Base-by-base conservation (phyloP, 2,888 invertebrate species). In the Scaptomyza caliginosa region DNA sequence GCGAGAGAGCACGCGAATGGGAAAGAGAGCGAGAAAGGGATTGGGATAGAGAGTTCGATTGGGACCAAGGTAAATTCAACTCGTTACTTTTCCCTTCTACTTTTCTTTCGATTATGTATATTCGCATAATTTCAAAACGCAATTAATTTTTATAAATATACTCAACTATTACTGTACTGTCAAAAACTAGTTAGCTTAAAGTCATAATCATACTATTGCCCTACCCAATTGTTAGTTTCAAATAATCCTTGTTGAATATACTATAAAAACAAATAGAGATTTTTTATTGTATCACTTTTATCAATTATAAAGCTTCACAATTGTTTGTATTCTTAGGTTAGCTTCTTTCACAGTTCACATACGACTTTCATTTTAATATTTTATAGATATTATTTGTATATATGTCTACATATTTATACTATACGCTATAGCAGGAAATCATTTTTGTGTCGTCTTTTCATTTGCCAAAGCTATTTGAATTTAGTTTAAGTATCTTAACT, bases 31-130 rank as follows among this genome's bases (percentile, higher is more conserved):
- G 90, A 89, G 90, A 89, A 87, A 89, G 90, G 83, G 90, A 90
- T 89, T 90, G 90, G 89, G 90, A 90, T 88, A 89, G 90, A 88
- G 90, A 90, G 82, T 90, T 90, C 89, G 90, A 90, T 88, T 90
- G 90, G 90, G 90, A 90, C 86, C 89, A 90, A 90, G 90, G 90
- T 90, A 90, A 89, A 89, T 84, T 85, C 56, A 43, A 71, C 48
- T 68, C 32, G 36, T 67, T 74, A 59, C 49, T 52, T 62, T 54
- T 66, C 19, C 11, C 26, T 26, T 3, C 10, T 5, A 39, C n/a
- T 75, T 66, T 69, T 13, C n/a, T 28, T 32, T 34, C 4, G 54
- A 42, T 69, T 69, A 60, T 70, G 30, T 72, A 73, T 34, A 64
- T 49, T 43, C 52, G 67, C 57, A 57, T 69, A 54, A 59, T 54